Percentiles rank a stretch among this genome's conserved stretches.
Evolutionary conservation across 2,888 invertebrate genomes (phyloP).

Genomic region (Xestia sexstrigata): DNA sequence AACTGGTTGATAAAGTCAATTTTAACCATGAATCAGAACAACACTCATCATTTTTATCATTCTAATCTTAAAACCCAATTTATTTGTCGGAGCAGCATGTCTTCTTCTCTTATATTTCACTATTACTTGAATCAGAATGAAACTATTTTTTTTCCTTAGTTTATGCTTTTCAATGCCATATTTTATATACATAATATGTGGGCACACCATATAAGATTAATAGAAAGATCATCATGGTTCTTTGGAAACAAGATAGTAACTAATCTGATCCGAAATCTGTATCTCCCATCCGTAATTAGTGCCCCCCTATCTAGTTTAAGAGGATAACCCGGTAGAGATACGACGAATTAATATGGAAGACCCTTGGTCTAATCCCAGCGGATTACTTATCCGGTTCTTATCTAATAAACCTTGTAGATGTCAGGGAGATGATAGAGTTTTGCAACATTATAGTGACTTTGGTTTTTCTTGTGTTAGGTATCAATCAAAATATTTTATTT

Average conservation of each 20-base stretch:
- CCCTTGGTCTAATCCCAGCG: not conserved
- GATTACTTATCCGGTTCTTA: not conserved
- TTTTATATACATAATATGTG: not conserved
- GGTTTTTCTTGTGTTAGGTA: too few relatives aligned
- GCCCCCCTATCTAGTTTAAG: slow-evolving; percentile 5
- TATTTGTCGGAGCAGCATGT: too few relatives aligned
- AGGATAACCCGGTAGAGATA: slow-evolving; percentile 1
- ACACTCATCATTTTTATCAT: too few relatives aligned
- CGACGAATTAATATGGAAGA: slow-evolving; percentile 1
- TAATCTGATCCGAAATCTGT: not conserved
- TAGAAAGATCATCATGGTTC: not conserved
- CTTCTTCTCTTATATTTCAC: too few relatives aligned
- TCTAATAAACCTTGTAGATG: not conserved
- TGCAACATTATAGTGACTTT: not conserved
- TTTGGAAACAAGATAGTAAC: not conserved
- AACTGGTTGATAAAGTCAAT: not conserved
- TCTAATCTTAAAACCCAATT: too few relatives aligned
- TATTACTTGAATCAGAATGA: not conserved
- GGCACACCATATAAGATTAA: not conserved
- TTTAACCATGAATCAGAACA: not conserved
- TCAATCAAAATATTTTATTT: too few relatives aligned
- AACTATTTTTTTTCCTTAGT: not conserved
- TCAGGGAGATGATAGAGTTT: not conserved
- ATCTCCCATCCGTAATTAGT: slow-evolving; percentile 3
- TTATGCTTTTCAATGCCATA: not conserved